Base-by-base conservation (phyloP, 2,888 invertebrate genomes). In the Melanotus villosus region DNA sequence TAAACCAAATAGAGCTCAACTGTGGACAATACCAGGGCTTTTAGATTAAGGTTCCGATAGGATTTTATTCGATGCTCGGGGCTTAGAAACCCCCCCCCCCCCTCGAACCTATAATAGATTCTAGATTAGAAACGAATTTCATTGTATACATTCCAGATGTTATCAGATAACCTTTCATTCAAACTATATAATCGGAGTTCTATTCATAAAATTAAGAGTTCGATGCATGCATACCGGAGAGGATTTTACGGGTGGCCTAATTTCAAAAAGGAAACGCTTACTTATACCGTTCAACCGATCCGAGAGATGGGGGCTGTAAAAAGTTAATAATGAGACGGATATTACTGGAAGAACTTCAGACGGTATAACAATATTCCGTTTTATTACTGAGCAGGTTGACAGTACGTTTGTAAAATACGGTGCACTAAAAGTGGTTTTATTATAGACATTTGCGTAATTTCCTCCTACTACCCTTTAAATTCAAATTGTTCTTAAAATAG, bases 101-200 rank as follows among this genome's bases (percentile, higher is more conserved):
- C 12, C n/a, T n/a, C n/a, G n/a, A n/a, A n/a, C n/a, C n/a, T n/a
- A n/a, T n/a, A n/a, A 60, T 32, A 60, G 62, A 62, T 62, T 16
- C 36, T 36, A 62, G 62, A 62, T 62, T 62, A 62, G 52, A 26
- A 62, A 52, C 62, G 62, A 36, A 62, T 38, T 62, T 62, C 62
- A 62, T 62, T 62, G 34, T 62, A 50, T 23, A 62, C 34, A 52
- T 62, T 62, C 62, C 52, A 12, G 62, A 62, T 62, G 36, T 21
- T 52, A 62, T 62, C 62, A 26, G 45, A 12, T 12, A 58, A 4
- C 38, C 47, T 50, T 34, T 34, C 62, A 52, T 50, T 50, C 62
- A 38, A 26, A 56, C 47, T 12, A 21, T 19, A 60, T 60, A 60
- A 52, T 47, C 62, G 23, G 21, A 32, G 19, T 30, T 30, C 50